Evolutionary conservation across 2,888 invertebrate species (phyloP), one percentile per base, ranked within the genome.

Genomic region (Rhamphomyia laevipes): DNA sequence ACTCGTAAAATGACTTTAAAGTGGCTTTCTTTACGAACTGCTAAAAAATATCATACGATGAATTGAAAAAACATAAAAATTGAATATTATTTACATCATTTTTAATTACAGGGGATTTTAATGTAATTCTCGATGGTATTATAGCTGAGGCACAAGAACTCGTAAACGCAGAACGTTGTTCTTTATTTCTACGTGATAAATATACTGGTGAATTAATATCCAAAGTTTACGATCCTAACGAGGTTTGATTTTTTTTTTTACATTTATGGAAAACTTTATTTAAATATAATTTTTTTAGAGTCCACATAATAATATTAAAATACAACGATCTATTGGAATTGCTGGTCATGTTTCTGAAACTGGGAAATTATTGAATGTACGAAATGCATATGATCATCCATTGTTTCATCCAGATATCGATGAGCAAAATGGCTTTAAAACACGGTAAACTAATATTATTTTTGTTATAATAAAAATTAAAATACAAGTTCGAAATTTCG

Each of bases 311-410:
- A 56, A 57, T 47, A 46, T 57, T n/a, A 50, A 56, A 12, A 56
- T 63, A 21, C 70, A 72, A 46, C 67, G 70, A 51, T 64, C 73
- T 53, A 61, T 68, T 15, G 84, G 86, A 11, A 82, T 86, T 55
- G 79, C 80, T 0, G 87, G 90, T 1, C 79, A 84, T 59, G 90
- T 88, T 9, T 82, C 86, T 15, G 77, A 76, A 13, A 83, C 84
- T 7, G 87, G 88, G 27, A 73, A 75, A 55, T 66, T 86, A 41
- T 72, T 89, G 55, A 91, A 90, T 64, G 82, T 84, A 45, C 77
- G 77, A 55, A 77, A 82, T 58, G 82, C 84, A 1, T 82, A 82
- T 61, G 75, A 81, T 13, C 83, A 88, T 66, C 84, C 86, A 0
- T 71, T 82, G 17, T 90, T 83, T 68, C 80, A 85, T 63, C 74